Conservation (phyloP, 2,888 invertebrate genomes). For the Macaria notata region DNA sequence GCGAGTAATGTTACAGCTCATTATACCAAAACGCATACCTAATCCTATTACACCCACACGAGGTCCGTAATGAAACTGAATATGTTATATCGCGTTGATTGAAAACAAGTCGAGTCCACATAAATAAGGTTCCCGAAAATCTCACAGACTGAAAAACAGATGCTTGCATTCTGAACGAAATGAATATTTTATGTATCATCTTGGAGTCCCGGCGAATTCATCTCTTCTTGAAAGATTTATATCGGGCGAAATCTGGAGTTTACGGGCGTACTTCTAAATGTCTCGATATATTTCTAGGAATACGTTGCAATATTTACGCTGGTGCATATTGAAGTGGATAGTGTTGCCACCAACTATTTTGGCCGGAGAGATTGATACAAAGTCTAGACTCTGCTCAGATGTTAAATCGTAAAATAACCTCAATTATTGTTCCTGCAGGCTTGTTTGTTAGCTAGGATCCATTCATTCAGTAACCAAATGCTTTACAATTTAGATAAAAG, state of each 20-base stretch:
- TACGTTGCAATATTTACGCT: slow-evolving; percentile 49
- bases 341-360: not conserved
- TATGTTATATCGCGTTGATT: slow-evolving; percentile 29
- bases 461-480: too few species aligned
- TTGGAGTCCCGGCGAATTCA: slow-evolving; percentile 70
- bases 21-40: too few species aligned
- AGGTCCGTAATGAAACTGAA: slow-evolving; percentile 25
- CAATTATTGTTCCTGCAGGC: too few species aligned
- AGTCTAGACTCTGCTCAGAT: too few species aligned
- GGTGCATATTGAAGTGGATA: slow-evolving; percentile 39
- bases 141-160: slow-evolving; percentile 63
- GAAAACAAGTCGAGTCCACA: slow-evolving; percentile 35
- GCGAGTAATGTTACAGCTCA: too few species aligned
- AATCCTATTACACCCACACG: too few species aligned
- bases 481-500: too few species aligned
- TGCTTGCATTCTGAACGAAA: slow-evolving; percentile 66
- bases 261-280: slow-evolving; percentile 39
- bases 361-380: not conserved
- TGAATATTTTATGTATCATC: slow-evolving; percentile 79
- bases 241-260: slow-evolving; percentile 68
- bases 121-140: slow-evolving; percentile 44
- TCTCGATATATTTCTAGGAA: slow-evolving; percentile 45
- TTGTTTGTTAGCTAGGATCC: too few species aligned
- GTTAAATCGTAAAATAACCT: too few species aligned
- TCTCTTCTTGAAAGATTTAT: slow-evolving; percentile 77